Base-by-base conservation (phyloP, 1,140 invertebrate genomes). In the Berghia stephanieae region DNA sequence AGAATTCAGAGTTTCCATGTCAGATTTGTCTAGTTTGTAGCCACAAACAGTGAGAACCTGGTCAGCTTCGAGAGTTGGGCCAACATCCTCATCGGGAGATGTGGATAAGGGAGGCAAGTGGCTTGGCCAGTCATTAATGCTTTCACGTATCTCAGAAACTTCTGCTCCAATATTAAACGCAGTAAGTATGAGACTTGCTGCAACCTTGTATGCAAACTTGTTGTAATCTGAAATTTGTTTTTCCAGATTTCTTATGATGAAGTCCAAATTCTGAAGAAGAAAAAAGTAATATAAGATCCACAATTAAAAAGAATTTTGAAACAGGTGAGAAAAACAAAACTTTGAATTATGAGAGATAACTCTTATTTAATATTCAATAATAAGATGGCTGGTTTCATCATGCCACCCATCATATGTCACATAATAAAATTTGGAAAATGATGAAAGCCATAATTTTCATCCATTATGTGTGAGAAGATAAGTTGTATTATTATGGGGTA, bases 1-100 rank as follows among this genome's bases (percentile, higher is more conserved):
- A 27, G 72, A 13, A 43, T 27, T 34, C 31, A 74, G 55, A 4
- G 72, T 60, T 18, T 38, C 72, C 34, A 74, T 38, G 38, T 74
- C 72, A n/a, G 4, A 3, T 42, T 74, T 31, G 43, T 60, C 43
- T 24, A 74, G 31, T 60, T 74, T 74, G 52, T 74, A 40, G 8
- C 72, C 43, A 63, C 72, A 44, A 24, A 74, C 10, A 2, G 42
- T 57, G 8, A 74, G 46, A 3, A n/a, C 42, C 40, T 74, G 72
- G 4, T 42, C 72, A 5, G 6, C 38, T 43, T 18, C 34, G 16
- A 74, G 43, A 4, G 55, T 43, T 10, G 63, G 2, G n/a, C 63
- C 72, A 40, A 4, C 52, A 10, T 74, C 72, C 8, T 60, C 5
- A 18, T 31, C 34, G 18, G 52, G 16, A 60, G 72, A 38, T 18